Conservation (phyloP, 1,140 invertebrate species). For the Fopius arisanus region DNA sequence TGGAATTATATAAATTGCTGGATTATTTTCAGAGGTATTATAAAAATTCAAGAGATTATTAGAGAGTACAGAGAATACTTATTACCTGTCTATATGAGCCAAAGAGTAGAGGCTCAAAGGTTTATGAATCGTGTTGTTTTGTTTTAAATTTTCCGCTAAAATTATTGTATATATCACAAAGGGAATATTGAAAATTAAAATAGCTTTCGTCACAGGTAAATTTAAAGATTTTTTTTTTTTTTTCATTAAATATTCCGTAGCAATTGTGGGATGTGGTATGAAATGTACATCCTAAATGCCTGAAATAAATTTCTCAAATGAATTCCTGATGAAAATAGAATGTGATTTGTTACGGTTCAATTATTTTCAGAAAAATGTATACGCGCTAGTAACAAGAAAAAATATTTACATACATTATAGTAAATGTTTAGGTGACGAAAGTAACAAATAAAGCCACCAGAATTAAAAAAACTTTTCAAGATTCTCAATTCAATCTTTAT, state of each 20-base stretch:
- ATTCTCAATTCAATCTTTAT: slow-evolving; percentile 2
- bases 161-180: neutral
- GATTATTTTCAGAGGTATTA: neutral
- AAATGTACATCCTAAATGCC: no score
- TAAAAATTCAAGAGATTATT: neutral
- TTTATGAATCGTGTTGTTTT: neutral
- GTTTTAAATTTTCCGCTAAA: neutral
- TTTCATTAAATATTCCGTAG: neutral
- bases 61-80: neutral
- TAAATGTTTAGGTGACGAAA: neutral
- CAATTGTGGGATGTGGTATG: neutral
- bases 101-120: slow-evolving; percentile 16
- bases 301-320: no score
- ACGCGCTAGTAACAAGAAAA: neutral
- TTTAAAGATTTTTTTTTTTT: neutral
- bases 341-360: no score
- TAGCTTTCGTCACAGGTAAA: neutral
- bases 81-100: slow-evolving; percentile 6
- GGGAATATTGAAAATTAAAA: neutral
- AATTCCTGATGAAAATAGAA: no score
- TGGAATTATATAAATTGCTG: neutral
- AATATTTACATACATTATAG: neutral
- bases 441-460: neutral
- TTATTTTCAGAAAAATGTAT: neutral
- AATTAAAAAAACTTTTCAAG: neutral